Evolutionary conservation across 2,888 invertebrate genomes (phyloP).

Genomic region (Meandrusa payeni): DNA sequence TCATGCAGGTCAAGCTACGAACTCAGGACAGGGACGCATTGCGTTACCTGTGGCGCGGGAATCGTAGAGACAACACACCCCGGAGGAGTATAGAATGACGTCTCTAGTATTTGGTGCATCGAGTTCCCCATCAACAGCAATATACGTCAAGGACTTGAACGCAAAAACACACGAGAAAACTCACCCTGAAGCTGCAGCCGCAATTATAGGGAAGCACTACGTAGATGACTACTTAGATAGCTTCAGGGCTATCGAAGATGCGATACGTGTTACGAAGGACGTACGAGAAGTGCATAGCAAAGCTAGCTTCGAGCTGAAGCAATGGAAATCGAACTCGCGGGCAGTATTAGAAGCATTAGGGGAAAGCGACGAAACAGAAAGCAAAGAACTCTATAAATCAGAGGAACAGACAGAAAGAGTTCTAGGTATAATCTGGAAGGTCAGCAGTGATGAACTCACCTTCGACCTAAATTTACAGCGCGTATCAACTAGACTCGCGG

Average conservation of each 20-base stretch:
- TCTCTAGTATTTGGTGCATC: slow-evolving; percentile 26
- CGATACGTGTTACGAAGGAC: slow-evolving; percentile 15
- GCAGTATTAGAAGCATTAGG: not conserved
- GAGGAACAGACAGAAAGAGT: slow-evolving; percentile 24
- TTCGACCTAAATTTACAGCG: not conserved
- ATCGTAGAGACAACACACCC: not conserved
- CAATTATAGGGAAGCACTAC: slow-evolving; percentile 14
- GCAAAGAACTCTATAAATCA: not conserved
- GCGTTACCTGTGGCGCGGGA: slow-evolving; percentile 16
- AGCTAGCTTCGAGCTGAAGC: slow-evolving; percentile 17
- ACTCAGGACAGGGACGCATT: too few species aligned
- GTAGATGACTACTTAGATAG: slow-evolving; percentile 30
- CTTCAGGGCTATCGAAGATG: slow-evolving; percentile 28
- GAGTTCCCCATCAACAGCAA: slow-evolving; percentile 24
- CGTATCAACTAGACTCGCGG: not conserved
- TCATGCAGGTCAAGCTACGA: not conserved
- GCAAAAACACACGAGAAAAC: slow-evolving; percentile 10
- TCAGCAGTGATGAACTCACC: not conserved
- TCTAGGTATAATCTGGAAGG: slow-evolving; percentile 26
- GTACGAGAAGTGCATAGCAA: slow-evolving; percentile 13
- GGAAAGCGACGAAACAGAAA: not conserved
- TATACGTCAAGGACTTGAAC: slow-evolving; percentile 26
- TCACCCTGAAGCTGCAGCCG: slow-evolving; percentile 12
- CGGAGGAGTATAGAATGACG: slow-evolving; percentile 24
- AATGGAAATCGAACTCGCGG: slow-evolving; percentile 17